Percentiles rank a stretch among this genome's conserved stretches.
Conservation (phyloP, 2,888 invertebrate genomes). For the Campoletis raptor region DNA sequence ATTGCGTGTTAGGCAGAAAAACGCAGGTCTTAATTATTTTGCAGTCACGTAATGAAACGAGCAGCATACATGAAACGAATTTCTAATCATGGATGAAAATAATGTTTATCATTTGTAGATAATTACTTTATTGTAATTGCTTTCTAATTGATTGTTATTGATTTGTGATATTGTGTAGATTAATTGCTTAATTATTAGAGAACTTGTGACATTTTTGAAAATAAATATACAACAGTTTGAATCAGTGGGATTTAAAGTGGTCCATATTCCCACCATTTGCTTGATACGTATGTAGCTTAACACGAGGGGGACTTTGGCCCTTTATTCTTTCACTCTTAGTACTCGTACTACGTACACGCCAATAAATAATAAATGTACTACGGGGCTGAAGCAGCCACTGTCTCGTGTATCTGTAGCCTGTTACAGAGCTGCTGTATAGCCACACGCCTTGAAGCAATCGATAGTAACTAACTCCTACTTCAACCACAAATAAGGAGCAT, state of each 20-base stretch:
- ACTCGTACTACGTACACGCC: conserved; percentile 3
- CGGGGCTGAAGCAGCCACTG: conserved; percentile 20
- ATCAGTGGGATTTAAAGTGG: not conserved
- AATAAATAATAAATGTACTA: conserved; percentile 60
- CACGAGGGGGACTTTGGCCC: conserved; percentile 18
- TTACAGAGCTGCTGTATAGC: conserved; percentile 23
- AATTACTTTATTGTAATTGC: not conserved
- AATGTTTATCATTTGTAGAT: not conserved
- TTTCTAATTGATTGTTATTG: not conserved
- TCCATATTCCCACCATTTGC: not conserved
- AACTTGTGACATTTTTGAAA: not conserved
- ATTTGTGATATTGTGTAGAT: not conserved
- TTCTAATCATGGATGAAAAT: not conserved
- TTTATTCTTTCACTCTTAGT: conserved; percentile 32
- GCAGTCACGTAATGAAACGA: not conserved
- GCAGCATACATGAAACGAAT: not conserved
- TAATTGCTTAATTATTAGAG: not conserved
- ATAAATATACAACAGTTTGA: not conserved
- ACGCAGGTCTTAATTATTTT: not conserved
- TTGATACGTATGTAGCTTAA: not conserved
- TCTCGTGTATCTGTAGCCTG: conserved; percentile 26
- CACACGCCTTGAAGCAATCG: conserved; percentile 60
- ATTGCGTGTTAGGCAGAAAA: not conserved
- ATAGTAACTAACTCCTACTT: conserved; percentile 61
- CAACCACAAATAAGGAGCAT: conserved; percentile 33